A percentile compares a stretch with the other conserved stretches of the same genome.
These are phyloP conservation scores for Sigmodon hispidus DNA, from an alignment of 2,113 vertebrate genomes.

Conservation along the genomic window DNA sequence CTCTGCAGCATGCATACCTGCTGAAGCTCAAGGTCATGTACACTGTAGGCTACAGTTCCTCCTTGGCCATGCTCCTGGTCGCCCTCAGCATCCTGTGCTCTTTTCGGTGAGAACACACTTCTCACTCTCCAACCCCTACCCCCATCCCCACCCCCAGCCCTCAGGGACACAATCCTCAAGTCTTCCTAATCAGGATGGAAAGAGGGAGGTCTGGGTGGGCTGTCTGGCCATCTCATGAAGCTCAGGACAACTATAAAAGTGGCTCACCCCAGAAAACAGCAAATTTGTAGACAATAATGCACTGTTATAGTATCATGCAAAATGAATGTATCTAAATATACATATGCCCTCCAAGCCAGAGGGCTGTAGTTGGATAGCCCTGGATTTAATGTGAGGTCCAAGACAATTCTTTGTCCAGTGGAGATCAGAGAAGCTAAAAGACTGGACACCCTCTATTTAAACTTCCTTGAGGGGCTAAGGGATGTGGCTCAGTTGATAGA, in stretches of 20 bases:
- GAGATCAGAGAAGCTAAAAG: too few relatives aligned
- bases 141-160: neutral
- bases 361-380: neutral
- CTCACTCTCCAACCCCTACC: neutral
- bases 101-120: constrained; percentile 88
- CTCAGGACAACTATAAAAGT: neutral
- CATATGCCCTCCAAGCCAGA: neutral
- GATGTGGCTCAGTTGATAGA: neutral
- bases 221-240: neutral
- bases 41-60: constrained; percentile 91
- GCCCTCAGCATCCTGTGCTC: constrained; percentile 90
- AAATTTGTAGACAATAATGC: neutral
- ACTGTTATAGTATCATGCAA: neutral
- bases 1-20: constrained; percentile 88
- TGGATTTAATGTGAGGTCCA: neutral
- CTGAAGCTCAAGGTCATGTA: constrained; percentile 94
- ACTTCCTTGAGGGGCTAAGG: too few relatives aligned
- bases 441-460: neutral
- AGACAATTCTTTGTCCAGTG: neutral
- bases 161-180: neutral
- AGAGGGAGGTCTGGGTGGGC: neutral
- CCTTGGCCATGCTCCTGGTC: constrained; percentile 88
- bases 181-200: neutral
- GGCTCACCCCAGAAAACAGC: neutral
- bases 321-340: neutral